Evolutionary conservation across 1,140 invertebrate species (phyloP), one percentile per base, ranked within the genome.

Genomic region (Rhyzopertha dominica): DNA sequence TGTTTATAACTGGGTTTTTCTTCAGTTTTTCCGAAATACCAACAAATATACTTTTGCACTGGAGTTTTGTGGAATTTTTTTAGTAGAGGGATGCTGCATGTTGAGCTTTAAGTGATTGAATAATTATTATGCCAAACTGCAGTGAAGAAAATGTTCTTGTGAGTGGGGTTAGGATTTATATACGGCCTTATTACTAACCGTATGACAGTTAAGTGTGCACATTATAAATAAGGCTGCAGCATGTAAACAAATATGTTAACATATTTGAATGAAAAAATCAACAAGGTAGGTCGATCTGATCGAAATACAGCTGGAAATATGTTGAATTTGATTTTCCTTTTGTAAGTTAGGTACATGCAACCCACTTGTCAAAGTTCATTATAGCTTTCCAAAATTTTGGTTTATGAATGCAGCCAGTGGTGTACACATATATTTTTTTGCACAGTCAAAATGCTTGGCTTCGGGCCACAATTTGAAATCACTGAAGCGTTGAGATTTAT

Each of bases 1-100:
- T 62, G 60, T 62, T 62, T 62, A 56, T 62, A 60, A 62, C 58
- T 62, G 60, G 58, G 56, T 43, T 58, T 62, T 60, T 62, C 51
- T 56, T 51, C 47, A 60, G 51, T 56, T 62, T 60, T 53, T 17
- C 46, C 37, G 58, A 59, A 62, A 54, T 54, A 52, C 43, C 35
- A 45, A 52, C 47, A 52, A 49, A 43, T 43, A 20, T 17, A 34
- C 28, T n/a, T 45, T 49, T 26, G 32, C 41, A 43, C 16, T 17
- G 36, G 42, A 31, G 16, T 38, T 28, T 39, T 24, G 22, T 53
- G 17, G 8, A 20, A 18, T 50, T 42, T n/a, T 37, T 25, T 37
- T 9, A 32, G 31, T 24, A 26, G 30, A 48, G 38, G n/a, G n/a
- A n/a, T 24, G 20, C 16, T 45, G 20, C 24, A 19, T 32, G 24